Percentiles rank a stretch among this genome's conserved stretches.
Evolutionary conservation across 2,888 invertebrate species (phyloP).

Genomic region (Ectemnius cavifrons): DNA sequence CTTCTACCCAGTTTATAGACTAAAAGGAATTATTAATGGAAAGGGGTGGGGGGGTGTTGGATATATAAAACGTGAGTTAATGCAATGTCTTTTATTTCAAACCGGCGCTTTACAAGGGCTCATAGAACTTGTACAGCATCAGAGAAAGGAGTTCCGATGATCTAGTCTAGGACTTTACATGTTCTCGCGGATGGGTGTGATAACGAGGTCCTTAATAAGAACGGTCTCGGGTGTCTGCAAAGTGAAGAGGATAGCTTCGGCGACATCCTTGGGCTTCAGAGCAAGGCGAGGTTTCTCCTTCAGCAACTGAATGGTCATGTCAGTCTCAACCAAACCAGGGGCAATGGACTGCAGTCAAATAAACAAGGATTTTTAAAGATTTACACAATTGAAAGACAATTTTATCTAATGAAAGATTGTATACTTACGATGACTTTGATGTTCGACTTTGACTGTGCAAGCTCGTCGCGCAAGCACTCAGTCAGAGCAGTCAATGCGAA

Average conservation of each 20-base stretch:
- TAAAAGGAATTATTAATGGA: too few species aligned
- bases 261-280: slow-evolving; percentile 75
- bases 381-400: background rate
- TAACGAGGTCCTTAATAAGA: slow-evolving; percentile 56
- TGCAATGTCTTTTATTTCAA: background rate
- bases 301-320: slow-evolving; percentile 73
- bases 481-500: slow-evolving; percentile 77
- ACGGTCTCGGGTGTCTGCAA: slow-evolving; percentile 70
- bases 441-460: slow-evolving; percentile 70
- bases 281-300: slow-evolving; percentile 59
- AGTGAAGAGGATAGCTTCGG: slow-evolving; percentile 74
- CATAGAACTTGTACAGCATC: background rate
- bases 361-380: background rate
- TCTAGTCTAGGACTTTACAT: slow-evolving; percentile 12
- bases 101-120: background rate
- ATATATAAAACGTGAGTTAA: background rate
- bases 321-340: slow-evolving; percentile 82
- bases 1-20: too few species aligned
- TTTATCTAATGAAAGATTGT: background rate
- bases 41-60: too few species aligned
- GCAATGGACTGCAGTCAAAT: slow-evolving; percentile 80
- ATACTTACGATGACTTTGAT: slow-evolving; percentile 71
- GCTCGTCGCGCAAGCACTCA: slow-evolving; percentile 77
- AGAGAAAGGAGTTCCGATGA: background rate
- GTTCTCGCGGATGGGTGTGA: slow-evolving; percentile 54